Percentiles rank a stretch among this genome's conserved stretches.
phyloP scores from a whole-genome alignment of 2,888 invertebrate genomes.

The Drosophila colorata region DNA sequence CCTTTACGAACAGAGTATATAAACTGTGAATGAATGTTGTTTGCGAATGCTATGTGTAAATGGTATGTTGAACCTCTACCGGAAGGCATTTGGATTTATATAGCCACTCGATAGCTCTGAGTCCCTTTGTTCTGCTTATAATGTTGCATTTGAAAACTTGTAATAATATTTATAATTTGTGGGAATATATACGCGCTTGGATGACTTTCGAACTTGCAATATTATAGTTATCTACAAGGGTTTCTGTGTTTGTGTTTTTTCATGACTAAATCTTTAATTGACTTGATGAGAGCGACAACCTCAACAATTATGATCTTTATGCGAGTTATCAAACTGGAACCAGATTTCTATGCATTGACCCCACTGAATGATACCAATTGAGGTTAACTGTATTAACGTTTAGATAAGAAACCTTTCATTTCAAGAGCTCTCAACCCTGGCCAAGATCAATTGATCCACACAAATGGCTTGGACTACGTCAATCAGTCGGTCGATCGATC shows the following conservation, averaged over 20 bases:
- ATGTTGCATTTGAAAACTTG: slow-evolving; percentile 19
- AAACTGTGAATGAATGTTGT: slow-evolving; percentile 32
- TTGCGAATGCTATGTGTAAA: slow-evolving; percentile 31
- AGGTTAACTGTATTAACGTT: slow-evolving; percentile 64
- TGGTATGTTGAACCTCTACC: slow-evolving; percentile 30
- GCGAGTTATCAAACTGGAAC: slow-evolving; percentile 33
- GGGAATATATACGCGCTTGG: slow-evolving; percentile 33
- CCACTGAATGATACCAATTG: slow-evolving; percentile 51
- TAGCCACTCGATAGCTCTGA: slow-evolving; percentile 5
- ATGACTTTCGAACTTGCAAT: slow-evolving; percentile 9
- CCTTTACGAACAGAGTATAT: too few species aligned
- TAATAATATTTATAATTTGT: slow-evolving; percentile 21
- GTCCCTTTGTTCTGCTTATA: slow-evolving; percentile 23
- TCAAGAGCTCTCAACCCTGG: slow-evolving; percentile 61
- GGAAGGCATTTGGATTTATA: slow-evolving; percentile 44
- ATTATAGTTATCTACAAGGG: slow-evolving; percentile 9
- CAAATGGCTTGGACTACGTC: slow-evolving; percentile 54
- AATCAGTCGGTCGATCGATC: slow-evolving; percentile 45
- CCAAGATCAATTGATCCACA: slow-evolving; percentile 48
- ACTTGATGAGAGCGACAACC: slow-evolving; percentile 29
- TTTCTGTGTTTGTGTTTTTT: background rate
- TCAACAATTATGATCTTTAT: slow-evolving; percentile 16
- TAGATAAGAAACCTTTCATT: slow-evolving; percentile 27
- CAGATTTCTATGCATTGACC: slow-evolving; percentile 68
- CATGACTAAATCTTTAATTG: slow-evolving; percentile 21